These are phyloP conservation scores for Leucozona laternaria DNA, from an alignment of 2,888 invertebrate genomes.

Conservation along the genomic window DNA sequence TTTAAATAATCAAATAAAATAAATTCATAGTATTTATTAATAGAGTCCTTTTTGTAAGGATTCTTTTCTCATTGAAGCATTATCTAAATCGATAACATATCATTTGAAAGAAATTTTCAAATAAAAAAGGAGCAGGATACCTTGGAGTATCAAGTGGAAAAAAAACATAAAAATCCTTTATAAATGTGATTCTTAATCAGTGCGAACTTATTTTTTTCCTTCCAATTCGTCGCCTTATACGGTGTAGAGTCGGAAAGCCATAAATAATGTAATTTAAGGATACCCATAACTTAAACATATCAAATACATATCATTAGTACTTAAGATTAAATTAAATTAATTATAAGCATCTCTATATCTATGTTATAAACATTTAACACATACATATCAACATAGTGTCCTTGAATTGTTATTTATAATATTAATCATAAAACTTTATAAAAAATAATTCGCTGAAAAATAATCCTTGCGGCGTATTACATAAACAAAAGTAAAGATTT, in stretches of 20 bases:
- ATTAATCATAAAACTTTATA: neutral
- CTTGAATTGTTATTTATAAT: constrained; percentile 27
- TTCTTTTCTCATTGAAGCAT: neutral
- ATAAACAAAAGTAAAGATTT: constrained; percentile 63
- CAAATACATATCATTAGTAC: constrained; percentile 72
- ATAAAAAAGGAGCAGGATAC: constrained; percentile 29
- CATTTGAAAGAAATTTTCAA: constrained; percentile 13
- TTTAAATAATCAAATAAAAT: constrained; percentile 36
- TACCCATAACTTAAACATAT: constrained; percentile 54
- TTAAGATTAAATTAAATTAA: constrained; percentile 55
- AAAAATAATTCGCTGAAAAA: neutral
- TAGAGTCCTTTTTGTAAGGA: constrained; percentile 19
- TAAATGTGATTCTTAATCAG: constrained; percentile 45
- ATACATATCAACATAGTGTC: constrained; percentile 62
- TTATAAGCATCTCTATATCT: constrained; percentile 35
- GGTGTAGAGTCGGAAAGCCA: constrained; percentile 25
- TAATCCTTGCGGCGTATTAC: constrained; percentile 65
- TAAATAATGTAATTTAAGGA: constrained; percentile 63
- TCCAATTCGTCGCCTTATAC: constrained; percentile 27
- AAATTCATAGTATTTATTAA: constrained; percentile 31
- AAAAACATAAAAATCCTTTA: constrained; percentile 7
- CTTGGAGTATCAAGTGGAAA: constrained; percentile 17
- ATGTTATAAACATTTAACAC: constrained; percentile 4
- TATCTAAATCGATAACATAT: constrained; percentile 43
- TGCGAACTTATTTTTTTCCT: constrained; percentile 33